Conservation (phyloP, 1,140 invertebrate species). For the Lamellibrachia luymesi region DNA sequence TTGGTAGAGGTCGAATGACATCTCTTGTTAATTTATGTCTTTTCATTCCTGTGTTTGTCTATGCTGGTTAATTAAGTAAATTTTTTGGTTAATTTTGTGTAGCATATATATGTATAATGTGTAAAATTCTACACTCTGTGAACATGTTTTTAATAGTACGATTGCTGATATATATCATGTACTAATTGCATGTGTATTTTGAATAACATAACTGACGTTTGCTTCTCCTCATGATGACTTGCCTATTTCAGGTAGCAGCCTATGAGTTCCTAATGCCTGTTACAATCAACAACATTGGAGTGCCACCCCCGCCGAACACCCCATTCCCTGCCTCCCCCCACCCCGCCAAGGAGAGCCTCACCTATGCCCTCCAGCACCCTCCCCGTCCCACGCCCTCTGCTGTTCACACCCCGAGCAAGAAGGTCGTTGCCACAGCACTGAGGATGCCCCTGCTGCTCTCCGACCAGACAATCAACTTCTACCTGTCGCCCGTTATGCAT, state of each 20-base stretch:
- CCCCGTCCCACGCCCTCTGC: constrained; percentile 43
- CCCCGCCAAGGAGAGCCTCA: constrained; percentile 43
- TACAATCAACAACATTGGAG: constrained; percentile 47
- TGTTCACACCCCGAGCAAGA: constrained; percentile 46
- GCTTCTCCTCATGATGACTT: neutral
- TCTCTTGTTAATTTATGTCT: too few relatives aligned
- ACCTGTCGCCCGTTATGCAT: constrained; percentile 11
- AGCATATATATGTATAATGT: too few relatives aligned
- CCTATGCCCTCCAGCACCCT: constrained; percentile 43
- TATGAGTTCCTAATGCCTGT: constrained; percentile 56
- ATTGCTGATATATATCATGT: too few relatives aligned
- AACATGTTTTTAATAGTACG: too few relatives aligned
- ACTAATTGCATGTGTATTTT: too few relatives aligned
- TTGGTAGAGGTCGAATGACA: too few relatives aligned
- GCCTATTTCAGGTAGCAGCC: constrained; percentile 48
- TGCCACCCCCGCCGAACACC: constrained; percentile 43
- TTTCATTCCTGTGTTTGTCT: too few relatives aligned
- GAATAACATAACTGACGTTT: neutral
- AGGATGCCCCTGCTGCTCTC: constrained; percentile 48
- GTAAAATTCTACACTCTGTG: too few relatives aligned
- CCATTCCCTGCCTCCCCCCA: constrained; percentile 46
- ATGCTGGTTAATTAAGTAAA: too few relatives aligned
- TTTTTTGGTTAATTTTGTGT: too few relatives aligned
- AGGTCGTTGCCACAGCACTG: constrained; percentile 52
- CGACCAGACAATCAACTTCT: constrained; percentile 17